Base-by-base conservation (phyloP, 2,113 vertebrate genomes). In the Notothenia rossii region DNA sequence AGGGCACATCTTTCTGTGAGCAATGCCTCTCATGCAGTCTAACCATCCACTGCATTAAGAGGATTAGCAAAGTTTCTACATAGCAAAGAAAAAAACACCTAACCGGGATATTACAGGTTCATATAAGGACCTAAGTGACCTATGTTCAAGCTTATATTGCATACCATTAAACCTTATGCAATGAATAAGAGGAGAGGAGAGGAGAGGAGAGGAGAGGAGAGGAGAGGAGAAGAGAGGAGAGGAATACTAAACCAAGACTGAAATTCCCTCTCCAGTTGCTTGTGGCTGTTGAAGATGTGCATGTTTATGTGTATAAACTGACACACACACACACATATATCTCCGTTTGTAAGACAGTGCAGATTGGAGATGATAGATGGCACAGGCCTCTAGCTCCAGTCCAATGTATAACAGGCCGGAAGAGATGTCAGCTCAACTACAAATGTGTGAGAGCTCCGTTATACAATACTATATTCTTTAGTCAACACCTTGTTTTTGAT, bases 191-290 rank as follows among this genome's bases (percentile, higher is more conserved):
- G 36, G 36, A 18, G 13, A 46, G 29, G 67, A 7, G 17, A 53
- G 51, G 61, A 59, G 56, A 50, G 43, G 25, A 7, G 56, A 61
- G 49, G 4, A 11, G 67, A 74, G 43, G 40, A 58, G 55, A 67
- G 29, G 12, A 48, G 48, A 61, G 55, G 69, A 54, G 36, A 67
- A n/a, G 40, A 61, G 33, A 79, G 59, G 45, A 12, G 53, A 80
- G 46, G 17, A 62, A 61, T 29, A 76, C 48, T 60, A 45, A 75
- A 25, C 82, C 80, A 89, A 85, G 84, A 90, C 68, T 88, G 77
- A 89, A 91, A 88, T 90, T 86, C 83, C 83, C 87, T 86, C 88
- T 86, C 87, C 87, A 91, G 86, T 82, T 89, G 89, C 75, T 88
- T 75, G 70, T 75, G 65, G 89, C 86, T 91, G 87, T 80, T 86